Evolutionary conservation across 2,113 vertebrate species (phyloP).

Genomic region (Dryoscopus gambensis): DNA sequence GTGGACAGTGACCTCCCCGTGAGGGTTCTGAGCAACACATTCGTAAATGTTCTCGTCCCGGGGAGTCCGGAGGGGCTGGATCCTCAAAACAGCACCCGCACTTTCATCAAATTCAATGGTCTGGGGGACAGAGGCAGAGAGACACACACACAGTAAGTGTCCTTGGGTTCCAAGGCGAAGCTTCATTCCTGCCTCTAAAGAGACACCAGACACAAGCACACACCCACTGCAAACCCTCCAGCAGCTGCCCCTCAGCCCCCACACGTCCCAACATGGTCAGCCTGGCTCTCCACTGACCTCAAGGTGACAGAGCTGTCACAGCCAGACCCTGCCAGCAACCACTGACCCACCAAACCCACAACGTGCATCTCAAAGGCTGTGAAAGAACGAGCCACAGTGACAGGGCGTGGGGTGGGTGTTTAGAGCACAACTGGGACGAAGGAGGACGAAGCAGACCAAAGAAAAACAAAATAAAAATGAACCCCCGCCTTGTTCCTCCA

Average conservation of each 20-base stretch:
- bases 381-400: rapidly evolving
- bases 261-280: rapidly evolving
- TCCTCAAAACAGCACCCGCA: constrained; percentile 90
- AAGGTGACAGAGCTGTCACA: neutral
- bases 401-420: rapidly evolving
- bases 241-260: neutral
- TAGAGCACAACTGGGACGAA: neutral
- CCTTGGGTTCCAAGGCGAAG: neutral
- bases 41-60: constrained; percentile 96
- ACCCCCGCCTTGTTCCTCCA: neutral
- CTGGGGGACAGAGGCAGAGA: constrained; percentile 52
- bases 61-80: constrained; percentile 93
- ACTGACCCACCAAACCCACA: neutral
- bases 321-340: neutral
- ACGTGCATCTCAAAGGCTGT: rapidly evolving
- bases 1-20: constrained; percentile 86
- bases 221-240: neutral
- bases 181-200: neutral
- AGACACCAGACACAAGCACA: neutral
- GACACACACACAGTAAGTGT: rapidly evolving
- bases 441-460: neutral
- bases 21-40: constrained; percentile 90
- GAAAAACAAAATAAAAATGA: neutral
- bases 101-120: constrained; percentile 97
- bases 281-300: neutral